Conservation (phyloP, 2,888 invertebrate genomes). For the Drosophila prostipennis region DNA sequence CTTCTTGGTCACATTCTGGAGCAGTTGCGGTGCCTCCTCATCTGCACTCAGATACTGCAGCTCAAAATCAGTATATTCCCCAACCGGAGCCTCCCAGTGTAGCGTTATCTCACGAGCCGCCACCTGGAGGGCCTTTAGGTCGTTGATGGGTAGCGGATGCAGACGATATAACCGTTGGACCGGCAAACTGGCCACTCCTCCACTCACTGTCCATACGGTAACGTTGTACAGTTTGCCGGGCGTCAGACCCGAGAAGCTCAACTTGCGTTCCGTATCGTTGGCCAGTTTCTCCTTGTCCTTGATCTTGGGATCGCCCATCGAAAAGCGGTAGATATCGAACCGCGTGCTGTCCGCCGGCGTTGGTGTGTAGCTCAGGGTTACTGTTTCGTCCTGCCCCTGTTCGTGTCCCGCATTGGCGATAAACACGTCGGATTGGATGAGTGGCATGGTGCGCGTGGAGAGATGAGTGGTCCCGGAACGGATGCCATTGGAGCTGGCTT, state of each 20-base stretch:
- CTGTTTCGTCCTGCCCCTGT: slow-evolving; percentile 85
- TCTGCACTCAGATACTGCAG: slow-evolving; percentile 92
- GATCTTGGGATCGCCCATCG: slow-evolving; percentile 89
- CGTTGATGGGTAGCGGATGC: slow-evolving; percentile 92
- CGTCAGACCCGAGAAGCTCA: slow-evolving; percentile 88
- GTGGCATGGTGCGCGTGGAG: slow-evolving; percentile 92
- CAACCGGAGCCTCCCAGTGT: slow-evolving; percentile 92
- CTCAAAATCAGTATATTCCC: slow-evolving; percentile 94
- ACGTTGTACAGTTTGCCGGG: slow-evolving; percentile 96
- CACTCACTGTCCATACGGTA: slow-evolving; percentile 96
- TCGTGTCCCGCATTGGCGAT: slow-evolving; percentile 88
- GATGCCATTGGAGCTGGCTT: slow-evolving; percentile 91
- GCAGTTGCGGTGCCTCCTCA: slow-evolving; percentile 87
- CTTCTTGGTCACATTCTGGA: slow-evolving; percentile 89
- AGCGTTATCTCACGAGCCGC: slow-evolving; percentile 91
- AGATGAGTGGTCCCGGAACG: slow-evolving; percentile 91
- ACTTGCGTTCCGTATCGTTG: slow-evolving; percentile 89
- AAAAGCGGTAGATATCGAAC: slow-evolving; percentile 94
- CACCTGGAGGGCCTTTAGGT: slow-evolving; percentile 90
- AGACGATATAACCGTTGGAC: slow-evolving; percentile 93
- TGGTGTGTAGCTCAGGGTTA: slow-evolving; percentile 90
- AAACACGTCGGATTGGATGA: slow-evolving; percentile 95
- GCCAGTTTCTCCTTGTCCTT: slow-evolving; percentile 90
- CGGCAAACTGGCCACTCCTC: slow-evolving; percentile 93
- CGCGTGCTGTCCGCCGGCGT: slow-evolving; percentile 91